These are phyloP conservation scores for Nymphalis urticae DNA, from an alignment of 2,888 invertebrate species.

Conservation along the genomic window DNA sequence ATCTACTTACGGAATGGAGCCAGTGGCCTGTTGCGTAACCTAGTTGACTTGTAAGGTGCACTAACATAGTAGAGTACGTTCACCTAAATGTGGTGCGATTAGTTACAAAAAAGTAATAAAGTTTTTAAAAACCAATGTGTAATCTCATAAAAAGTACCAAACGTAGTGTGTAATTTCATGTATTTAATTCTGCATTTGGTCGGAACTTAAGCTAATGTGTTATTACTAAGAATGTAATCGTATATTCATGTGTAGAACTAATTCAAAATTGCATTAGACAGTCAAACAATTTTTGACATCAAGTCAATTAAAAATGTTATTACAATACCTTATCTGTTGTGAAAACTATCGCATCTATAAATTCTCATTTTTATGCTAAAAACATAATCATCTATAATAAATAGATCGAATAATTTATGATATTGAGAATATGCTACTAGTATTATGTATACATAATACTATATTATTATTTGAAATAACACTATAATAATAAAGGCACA, in stretches of 20 bases:
- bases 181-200: background rate
- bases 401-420: too few relatives aligned
- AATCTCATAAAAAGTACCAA: background rate
- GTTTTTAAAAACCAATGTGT: too few relatives aligned
- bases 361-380: background rate
- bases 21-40: conserved; percentile 34
- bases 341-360: background rate
- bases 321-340: too few relatives aligned
- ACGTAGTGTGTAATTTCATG: background rate
- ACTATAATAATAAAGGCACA: too few relatives aligned
- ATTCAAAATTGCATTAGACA: background rate
- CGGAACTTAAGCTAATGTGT: background rate
- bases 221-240: background rate
- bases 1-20: conserved; percentile 35
- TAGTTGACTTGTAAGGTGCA: conserved; percentile 32
- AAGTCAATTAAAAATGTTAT: too few relatives aligned
- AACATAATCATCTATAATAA: background rate
- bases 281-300: too few relatives aligned
- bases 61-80: conserved; percentile 13
- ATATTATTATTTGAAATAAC: too few relatives aligned
- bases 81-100: conserved; percentile 20
- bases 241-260: background rate
- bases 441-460: too few relatives aligned
- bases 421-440: too few relatives aligned
- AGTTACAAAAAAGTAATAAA: too few relatives aligned